Conservation (phyloP, 2,888 invertebrate species). For the Danaus chrysippus region DNA sequence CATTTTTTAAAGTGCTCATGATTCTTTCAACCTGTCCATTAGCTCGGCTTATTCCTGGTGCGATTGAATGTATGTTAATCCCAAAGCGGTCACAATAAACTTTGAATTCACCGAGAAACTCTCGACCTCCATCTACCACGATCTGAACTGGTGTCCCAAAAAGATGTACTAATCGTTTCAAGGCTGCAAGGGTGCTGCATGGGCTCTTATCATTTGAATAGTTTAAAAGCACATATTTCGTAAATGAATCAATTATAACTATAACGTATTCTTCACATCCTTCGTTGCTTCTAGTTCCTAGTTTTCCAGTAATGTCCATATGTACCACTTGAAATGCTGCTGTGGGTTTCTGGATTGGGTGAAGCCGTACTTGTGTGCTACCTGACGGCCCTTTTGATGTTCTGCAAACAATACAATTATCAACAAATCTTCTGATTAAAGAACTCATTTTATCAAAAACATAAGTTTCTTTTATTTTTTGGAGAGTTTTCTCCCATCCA, state of each 20-base stretch:
- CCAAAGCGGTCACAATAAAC: slow-evolving; percentile 1
- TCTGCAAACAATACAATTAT: neutral
- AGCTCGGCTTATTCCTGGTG: no score
- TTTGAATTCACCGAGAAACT: neutral
- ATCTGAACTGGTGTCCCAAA: no score
- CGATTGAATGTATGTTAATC: neutral
- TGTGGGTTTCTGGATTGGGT: no score
- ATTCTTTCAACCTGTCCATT: neutral
- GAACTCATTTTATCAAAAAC: slow-evolving; percentile 8
- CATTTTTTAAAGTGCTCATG: slow-evolving; percentile 17
- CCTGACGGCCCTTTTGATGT: no score
- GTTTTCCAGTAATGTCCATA: slow-evolving; percentile 7
- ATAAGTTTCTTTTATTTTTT: slow-evolving; percentile 16
- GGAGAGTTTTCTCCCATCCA: slow-evolving; percentile 23
- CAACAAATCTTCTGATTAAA: slow-evolving; percentile 3
- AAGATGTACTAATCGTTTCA: slow-evolving; percentile 1
- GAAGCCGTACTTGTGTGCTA: neutral
- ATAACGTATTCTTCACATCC: no score
- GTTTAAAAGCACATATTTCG: slow-evolving; percentile 1
- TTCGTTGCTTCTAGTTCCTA: neutral
- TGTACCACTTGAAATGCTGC: no score
- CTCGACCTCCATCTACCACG: neutral
- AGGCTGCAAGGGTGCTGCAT: neutral
- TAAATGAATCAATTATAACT: no score
- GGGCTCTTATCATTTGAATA: slow-evolving; percentile 3